Conservation (phyloP, 2,888 invertebrate genomes). For the Dynastes tityus region DNA sequence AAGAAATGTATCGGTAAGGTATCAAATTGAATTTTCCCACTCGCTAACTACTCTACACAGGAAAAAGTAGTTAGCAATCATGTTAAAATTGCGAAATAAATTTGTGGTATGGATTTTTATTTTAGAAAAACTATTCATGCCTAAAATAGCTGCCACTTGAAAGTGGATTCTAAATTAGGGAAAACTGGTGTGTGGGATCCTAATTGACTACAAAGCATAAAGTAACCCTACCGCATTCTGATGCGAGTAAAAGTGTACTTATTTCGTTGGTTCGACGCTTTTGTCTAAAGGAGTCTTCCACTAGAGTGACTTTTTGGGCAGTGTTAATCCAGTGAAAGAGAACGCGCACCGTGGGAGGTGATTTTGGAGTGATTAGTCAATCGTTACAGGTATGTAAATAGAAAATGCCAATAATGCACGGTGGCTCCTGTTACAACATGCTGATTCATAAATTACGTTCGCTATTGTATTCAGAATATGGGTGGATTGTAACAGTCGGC, state of each 20-base stretch:
- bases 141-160: background rate
- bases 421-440: background rate
- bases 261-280: slow-evolving; percentile 18
- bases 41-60: too few species aligned
- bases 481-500: background rate
- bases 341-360: slow-evolving; percentile 25
- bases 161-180: slow-evolving; percentile 7
- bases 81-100: too few species aligned
- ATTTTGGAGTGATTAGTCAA: slow-evolving; percentile 24
- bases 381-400: slow-evolving; percentile 13
- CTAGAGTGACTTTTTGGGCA: slow-evolving; percentile 39
- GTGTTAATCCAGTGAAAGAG: slow-evolving; percentile 29
- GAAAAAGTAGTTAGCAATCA: too few species aligned
- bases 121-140: background rate
- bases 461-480: background rate
- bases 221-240: slow-evolving; percentile 36
- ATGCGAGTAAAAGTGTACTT: slow-evolving; percentile 40
- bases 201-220: background rate
- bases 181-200: background rate
- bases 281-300: slow-evolving; percentile 37
- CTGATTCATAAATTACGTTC: background rate
- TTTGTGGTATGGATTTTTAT: too few species aligned
- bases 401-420: background rate
- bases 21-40: too few species aligned
- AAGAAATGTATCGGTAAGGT: too few species aligned